These are phyloP conservation scores for Sebastes iracundus DNA, from an alignment of 2,797 vertebrate genomes.

Conservation along the genomic window DNA sequence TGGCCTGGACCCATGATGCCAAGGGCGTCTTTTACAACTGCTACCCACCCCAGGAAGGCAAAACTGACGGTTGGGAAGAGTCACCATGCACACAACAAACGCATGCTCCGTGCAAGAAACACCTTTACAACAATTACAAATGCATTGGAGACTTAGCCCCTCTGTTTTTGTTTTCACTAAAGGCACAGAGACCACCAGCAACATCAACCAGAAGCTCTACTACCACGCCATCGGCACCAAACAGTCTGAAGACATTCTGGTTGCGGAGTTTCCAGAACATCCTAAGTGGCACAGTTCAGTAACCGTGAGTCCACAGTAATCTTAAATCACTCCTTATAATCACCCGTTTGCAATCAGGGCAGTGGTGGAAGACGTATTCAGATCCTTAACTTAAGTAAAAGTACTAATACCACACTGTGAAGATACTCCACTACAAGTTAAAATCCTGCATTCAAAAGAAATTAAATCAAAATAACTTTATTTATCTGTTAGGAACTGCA, in stretches of 20 bases:
- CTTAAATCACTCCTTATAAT: background rate
- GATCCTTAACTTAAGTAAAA: background rate
- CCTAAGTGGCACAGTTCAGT: constrained; percentile 82
- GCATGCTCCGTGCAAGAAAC: background rate
- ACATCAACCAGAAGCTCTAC: constrained; percentile 85
- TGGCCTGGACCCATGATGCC: constrained; percentile 85
- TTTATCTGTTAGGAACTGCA: background rate
- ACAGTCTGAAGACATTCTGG: constrained; percentile 82
- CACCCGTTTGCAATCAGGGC: background rate
- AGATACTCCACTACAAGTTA: too few relatives aligned
- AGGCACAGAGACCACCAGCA: constrained; percentile 84
- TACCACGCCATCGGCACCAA: constrained; percentile 80
- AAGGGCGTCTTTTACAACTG: constrained; percentile 84
- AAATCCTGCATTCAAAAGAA: background rate
- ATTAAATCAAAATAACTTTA: background rate
- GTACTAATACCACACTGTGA: background rate
- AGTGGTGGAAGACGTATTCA: background rate
- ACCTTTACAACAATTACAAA: background rate
- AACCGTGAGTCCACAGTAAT: constrained; percentile 54
- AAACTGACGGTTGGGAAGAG: constrained; percentile 74
- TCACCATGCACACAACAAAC: background rate
- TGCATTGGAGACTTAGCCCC: background rate
- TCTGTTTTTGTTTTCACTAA: background rate
- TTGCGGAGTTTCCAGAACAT: constrained; percentile 82
- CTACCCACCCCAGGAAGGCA: constrained; percentile 79